A percentile compares a stretch with the other conserved stretches of the same genome.
These are phyloP conservation scores for Papilio demoleus DNA, from an alignment of 2,888 invertebrate genomes.

Conservation along the genomic window DNA sequence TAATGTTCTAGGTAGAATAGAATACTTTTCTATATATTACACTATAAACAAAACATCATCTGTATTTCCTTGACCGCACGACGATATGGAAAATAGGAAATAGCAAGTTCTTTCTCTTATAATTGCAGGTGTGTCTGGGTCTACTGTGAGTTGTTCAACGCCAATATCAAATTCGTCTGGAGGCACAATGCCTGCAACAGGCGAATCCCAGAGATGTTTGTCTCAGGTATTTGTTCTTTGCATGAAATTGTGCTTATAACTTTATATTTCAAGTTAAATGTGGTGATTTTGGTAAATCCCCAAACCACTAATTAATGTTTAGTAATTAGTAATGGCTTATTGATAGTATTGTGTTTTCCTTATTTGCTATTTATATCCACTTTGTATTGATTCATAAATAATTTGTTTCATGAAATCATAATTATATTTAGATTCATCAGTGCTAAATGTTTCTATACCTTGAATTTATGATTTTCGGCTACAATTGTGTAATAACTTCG, in stretches of 20 bases:
- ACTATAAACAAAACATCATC: no score
- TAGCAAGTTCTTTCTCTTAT: neutral
- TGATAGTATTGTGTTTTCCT: no score
- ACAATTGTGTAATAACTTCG: neutral
- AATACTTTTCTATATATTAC: no score
- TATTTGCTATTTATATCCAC: no score
- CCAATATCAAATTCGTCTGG: slow-evolving; percentile 76
- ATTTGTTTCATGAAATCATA: no score
- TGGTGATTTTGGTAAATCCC: no score
- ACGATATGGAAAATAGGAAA: neutral
- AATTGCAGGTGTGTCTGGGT: slow-evolving; percentile 61
- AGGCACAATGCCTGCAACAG: slow-evolving; percentile 85
- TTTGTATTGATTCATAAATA: no score
- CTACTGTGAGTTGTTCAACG: slow-evolving; percentile 73
- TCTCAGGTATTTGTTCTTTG: slow-evolving; percentile 86
- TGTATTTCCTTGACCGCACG: neutral
- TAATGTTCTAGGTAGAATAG: no score
- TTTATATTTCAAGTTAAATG: no score
- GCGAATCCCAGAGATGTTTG: slow-evolving; percentile 82
- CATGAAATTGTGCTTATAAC: no score
- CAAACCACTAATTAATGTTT: no score
- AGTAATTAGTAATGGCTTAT: no score
- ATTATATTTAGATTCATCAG: neutral
- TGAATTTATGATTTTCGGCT: neutral
- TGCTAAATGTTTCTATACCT: neutral